Evolutionary conservation across 2,113 vertebrate genomes (phyloP).

Genomic region (Herpetotheres cachinnans): DNA sequence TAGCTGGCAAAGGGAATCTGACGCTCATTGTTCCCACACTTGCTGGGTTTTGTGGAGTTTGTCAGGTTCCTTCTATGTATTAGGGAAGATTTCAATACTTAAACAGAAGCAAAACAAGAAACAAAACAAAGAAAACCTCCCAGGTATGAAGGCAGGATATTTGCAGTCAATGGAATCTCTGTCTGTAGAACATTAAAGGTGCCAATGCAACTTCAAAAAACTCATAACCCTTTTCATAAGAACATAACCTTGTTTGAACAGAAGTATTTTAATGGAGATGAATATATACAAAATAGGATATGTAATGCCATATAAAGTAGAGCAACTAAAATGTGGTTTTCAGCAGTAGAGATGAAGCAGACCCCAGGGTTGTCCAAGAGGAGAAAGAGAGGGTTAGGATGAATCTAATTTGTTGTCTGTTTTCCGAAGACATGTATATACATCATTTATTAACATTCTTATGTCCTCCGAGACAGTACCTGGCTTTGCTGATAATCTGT

Average conservation of each 20-base stretch:
- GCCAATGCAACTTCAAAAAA: neutral
- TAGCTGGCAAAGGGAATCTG: neutral
- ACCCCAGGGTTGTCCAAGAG: neutral
- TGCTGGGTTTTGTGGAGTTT: neutral
- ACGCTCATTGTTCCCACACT: rapidly evolving
- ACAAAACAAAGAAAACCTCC: rapidly evolving
- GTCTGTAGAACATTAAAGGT: neutral
- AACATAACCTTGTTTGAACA: neutral
- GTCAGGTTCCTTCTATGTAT: neutral
- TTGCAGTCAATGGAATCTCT: neutral
- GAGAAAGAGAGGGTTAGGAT: neutral
- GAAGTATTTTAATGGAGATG: neutral
- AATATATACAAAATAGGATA: neutral
- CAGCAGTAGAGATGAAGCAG: neutral
- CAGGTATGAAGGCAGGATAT: neutral
- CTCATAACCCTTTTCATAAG: neutral
- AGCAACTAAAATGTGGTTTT: neutral
- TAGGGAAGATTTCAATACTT: neutral
- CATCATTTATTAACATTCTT: neutral
- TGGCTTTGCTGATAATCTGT: conserved; percentile 6
- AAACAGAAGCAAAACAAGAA: neutral
- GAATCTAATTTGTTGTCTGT: neutral
- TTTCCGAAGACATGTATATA: neutral
- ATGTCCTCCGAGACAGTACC: neutral
- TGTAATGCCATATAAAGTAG: neutral